Base-by-base conservation (phyloP, 2,113 vertebrate species). In the Rhagologus leucostigma region DNA sequence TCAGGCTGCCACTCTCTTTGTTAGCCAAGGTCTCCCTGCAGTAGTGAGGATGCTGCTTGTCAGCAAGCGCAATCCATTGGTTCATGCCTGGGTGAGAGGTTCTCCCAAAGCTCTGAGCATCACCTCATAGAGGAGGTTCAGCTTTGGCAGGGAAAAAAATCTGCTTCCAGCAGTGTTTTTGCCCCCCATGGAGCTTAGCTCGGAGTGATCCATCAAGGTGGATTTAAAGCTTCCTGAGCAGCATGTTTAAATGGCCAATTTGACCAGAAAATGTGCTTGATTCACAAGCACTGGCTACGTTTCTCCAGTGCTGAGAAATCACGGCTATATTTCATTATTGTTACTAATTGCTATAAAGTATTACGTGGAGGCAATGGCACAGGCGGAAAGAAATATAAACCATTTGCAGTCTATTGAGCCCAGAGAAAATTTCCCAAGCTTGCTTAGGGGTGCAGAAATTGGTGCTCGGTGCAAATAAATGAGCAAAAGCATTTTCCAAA, bases 151-250 rank as follows among this genome's bases (percentile, higher is more conserved):
- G 2, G 20, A 63, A 59, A 84, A 84, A 89, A 87, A 71, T 11
- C 19, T 59, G 50, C 44, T 93, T 90, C 85, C 81, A 71, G 13
- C 20, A 42, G 39, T 37, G 75, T 2, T 83, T 85, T 55, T 14
- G 29, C 32, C 53, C 56, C 44, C 84, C 26, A 3, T 5, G 47
- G 85, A 86, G 85, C 55, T 88, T 16, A 44, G 59, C 79, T 80
- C 3, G 0, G 11, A 69, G 52, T 14, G 32, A 86, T 86, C 79
- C 85, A 88, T 35, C 0, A 35, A 70, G 83, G 93, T 60, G 88
- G 93, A 95, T 92, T 91, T 89, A 91, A 96, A 85, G 79, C 88
- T 95, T 94, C 95, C 93, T 84, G 87, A 90, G 83, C 85, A 94
- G 76, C 39, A 17, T 8, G 42, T n/a, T 96, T 88, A 77, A 91